Evolutionary conservation across 2,888 invertebrate species (phyloP).

Genomic region (Erebia epiphron): DNA sequence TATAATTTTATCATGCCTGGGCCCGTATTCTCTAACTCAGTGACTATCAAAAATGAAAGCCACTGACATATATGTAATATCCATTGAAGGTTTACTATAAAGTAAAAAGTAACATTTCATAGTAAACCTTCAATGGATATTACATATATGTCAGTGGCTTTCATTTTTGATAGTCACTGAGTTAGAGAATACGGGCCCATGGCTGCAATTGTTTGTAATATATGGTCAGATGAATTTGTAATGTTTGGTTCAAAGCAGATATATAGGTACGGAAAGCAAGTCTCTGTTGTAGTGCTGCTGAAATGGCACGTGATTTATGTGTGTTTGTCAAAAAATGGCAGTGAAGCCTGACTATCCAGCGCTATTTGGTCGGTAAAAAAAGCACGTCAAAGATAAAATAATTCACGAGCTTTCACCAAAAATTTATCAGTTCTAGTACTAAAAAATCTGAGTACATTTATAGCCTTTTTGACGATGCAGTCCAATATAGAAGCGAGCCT

Average conservation of each 20-base stretch:
- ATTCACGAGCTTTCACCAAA: not conserved
- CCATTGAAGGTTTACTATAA: too few species aligned
- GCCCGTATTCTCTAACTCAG: too few species aligned
- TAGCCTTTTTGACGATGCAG: too few species aligned
- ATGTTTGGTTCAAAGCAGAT: not conserved
- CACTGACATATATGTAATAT: too few species aligned
- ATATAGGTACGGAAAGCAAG: not conserved
- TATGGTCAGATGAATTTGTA: slow-evolving; percentile 15
- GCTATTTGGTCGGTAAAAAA: not conserved
- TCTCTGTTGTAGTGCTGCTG: not conserved
- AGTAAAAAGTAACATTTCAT: too few species aligned
- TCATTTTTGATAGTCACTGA: too few species aligned
- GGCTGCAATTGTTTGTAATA: not conserved
- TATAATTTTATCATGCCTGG: too few species aligned
- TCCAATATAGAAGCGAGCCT: too few species aligned
- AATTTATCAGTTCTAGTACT: not conserved
- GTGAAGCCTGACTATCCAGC: not conserved
- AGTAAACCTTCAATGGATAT: too few species aligned
- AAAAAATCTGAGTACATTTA: not conserved
- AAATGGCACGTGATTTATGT: not conserved
- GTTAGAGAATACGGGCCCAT: too few species aligned
- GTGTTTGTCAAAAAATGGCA: not conserved
- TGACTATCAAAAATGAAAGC: too few species aligned
- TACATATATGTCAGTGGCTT: too few species aligned
- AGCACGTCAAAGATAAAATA: not conserved